Percentiles rank a stretch among this genome's conserved stretches.
These are phyloP conservation scores for Limonius californicus DNA, from an alignment of 1,140 invertebrate genomes.

Conservation along the genomic window DNA sequence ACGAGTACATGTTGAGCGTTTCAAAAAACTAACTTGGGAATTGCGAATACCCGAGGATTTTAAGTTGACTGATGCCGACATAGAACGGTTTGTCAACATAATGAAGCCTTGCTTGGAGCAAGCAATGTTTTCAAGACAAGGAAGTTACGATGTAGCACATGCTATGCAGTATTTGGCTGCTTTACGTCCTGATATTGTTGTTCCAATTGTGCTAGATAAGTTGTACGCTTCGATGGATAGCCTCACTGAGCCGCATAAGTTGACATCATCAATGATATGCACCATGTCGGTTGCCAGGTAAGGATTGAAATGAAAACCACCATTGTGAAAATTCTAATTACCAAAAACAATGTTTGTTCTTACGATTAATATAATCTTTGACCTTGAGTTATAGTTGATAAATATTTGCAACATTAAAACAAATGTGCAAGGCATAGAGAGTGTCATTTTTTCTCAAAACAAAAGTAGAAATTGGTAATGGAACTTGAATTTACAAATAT, in stretches of 20 bases:
- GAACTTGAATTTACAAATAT: too few relatives aligned
- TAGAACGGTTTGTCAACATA: constrained; percentile 76
- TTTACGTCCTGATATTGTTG: constrained; percentile 76
- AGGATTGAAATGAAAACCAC: too few relatives aligned
- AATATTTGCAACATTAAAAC: too few relatives aligned
- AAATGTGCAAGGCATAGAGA: too few relatives aligned
- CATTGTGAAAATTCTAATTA: too few relatives aligned
- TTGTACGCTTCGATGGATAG: constrained; percentile 77
- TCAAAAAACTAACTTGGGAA: constrained; percentile 63
- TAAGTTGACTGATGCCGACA: constrained; percentile 74
- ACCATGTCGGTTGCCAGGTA: constrained; percentile 66
- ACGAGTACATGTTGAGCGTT: constrained; percentile 63
- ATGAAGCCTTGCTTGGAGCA: constrained; percentile 46
- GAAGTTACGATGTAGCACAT: constrained; percentile 59
- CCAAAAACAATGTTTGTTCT: too few relatives aligned
- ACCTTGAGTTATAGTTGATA: too few relatives aligned
- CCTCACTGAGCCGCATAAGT: constrained; percentile 81
- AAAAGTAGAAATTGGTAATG: too few relatives aligned
- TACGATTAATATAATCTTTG: too few relatives aligned
- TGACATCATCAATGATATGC: constrained; percentile 75
- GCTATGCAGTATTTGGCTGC: constrained; percentile 73
- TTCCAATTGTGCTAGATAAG: constrained; percentile 78
- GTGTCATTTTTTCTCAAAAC: too few relatives aligned
- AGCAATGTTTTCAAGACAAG: constrained; percentile 74
- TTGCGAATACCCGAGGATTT: constrained; percentile 61